Percentiles rank a stretch among this genome's conserved stretches.
These are phyloP conservation scores for Atherinomorus stipes DNA, from an alignment of 2,113 vertebrate species.

Conservation along the genomic window DNA sequence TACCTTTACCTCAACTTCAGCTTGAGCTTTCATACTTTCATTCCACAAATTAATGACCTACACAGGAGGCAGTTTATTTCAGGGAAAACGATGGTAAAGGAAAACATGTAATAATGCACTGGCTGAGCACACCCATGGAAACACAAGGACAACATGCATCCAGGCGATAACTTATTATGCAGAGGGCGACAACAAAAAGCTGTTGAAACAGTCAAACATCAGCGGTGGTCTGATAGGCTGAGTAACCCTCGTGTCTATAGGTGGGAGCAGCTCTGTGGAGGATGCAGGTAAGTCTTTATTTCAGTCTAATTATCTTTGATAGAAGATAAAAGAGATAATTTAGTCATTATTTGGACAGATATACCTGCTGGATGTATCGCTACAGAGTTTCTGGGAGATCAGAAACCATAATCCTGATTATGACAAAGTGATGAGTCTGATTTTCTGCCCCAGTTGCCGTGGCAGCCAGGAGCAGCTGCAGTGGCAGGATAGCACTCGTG, in stretches of 20 bases:
- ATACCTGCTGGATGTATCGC: neutral
- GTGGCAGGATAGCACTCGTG: constrained; percentile 51
- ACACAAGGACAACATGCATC: neutral
- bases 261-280: neutral
- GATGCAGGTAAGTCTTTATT: too few species aligned
- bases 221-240: constrained; percentile 10
- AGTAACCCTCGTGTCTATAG: constrained; percentile 16
- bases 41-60: neutral
- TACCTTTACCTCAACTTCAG: neutral
- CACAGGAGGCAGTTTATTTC: neutral
- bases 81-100: neutral
- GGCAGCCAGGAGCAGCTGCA: constrained; percentile 73
- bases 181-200: neutral
- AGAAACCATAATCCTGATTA: constrained; percentile 54
- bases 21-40: neutral
- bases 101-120: neutral
- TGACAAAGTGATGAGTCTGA: constrained; percentile 65
- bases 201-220: constrained; percentile 5
- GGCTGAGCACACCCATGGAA: neutral
- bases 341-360: too few species aligned
- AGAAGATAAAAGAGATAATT: neutral
- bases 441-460: constrained; percentile 82
- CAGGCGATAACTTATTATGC: neutral
- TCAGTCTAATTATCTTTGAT: neutral
- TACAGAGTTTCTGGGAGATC: constrained; percentile 23